These are phyloP conservation scores for Diplodus puntazzo DNA, from an alignment of 2,797 vertebrate species.

Conservation along the genomic window DNA sequence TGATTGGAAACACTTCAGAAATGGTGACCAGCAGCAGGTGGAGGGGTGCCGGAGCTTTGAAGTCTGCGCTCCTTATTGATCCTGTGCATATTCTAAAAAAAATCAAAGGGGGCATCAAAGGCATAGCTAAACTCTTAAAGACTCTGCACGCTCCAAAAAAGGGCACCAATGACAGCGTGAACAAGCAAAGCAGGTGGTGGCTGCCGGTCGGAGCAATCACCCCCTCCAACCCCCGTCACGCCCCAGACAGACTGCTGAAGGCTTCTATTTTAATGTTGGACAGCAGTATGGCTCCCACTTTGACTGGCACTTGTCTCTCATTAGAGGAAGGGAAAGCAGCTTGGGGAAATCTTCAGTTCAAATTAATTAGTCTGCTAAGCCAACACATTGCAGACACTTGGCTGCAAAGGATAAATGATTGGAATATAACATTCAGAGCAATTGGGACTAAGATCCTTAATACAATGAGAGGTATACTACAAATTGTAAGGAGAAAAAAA, in stretches of 20 bases:
- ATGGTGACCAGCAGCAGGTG: slow-evolving; percentile 91
- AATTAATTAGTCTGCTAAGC: slow-evolving; percentile 64
- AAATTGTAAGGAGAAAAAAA: background rate
- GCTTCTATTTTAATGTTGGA: slow-evolving; percentile 78
- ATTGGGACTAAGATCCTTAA: slow-evolving; percentile 36
- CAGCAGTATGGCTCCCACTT: slow-evolving; percentile 68
- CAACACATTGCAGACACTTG: slow-evolving; percentile 40
- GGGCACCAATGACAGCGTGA: slow-evolving; percentile 84
- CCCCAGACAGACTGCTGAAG: slow-evolving; percentile 68
- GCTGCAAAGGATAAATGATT: slow-evolving; percentile 45
- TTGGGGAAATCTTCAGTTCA: slow-evolving; percentile 66
- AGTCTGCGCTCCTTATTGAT: slow-evolving; percentile 87
- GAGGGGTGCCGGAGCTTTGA: slow-evolving; percentile 88
- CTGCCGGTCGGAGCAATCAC: slow-evolving; percentile 73
- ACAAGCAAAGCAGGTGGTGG: slow-evolving; percentile 88
- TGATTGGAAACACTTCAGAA: slow-evolving; percentile 89
- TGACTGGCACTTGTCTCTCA: slow-evolving; percentile 77
- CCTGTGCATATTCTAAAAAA: slow-evolving; percentile 88
- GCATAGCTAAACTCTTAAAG: slow-evolving; percentile 88
- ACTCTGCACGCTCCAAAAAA: slow-evolving; percentile 81
- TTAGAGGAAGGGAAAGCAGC: slow-evolving; percentile 63
- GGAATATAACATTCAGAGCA: slow-evolving; percentile 35
- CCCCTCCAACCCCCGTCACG: slow-evolving; percentile 68
- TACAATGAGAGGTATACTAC: slow-evolving; percentile 23
- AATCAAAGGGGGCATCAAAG: slow-evolving; percentile 89